These are phyloP conservation scores for Drosophila micromelanica DNA, from an alignment of 1,140 invertebrate genomes.

Conservation along the genomic window DNA sequence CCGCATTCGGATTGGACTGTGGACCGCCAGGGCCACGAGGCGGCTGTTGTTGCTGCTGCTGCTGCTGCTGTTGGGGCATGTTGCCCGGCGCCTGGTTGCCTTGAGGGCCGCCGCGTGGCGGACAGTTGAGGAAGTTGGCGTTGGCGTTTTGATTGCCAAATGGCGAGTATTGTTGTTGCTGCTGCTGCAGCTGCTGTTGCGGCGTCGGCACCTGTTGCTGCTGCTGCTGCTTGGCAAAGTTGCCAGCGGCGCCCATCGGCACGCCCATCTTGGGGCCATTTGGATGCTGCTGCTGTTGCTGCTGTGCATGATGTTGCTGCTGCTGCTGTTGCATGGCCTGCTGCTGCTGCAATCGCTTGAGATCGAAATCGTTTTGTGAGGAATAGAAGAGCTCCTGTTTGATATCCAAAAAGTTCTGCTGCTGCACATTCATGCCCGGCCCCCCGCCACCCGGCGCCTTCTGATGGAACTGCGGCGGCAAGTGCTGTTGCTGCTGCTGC, in stretches of 20 bases:
- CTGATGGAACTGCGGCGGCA: conserved; percentile 82
- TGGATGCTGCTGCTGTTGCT: conserved; percentile 63
- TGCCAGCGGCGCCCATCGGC: conserved; percentile 83
- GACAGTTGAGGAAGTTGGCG: conserved; percentile 79
- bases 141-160: conserved; percentile 85
- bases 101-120: conserved; percentile 85
- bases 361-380: conserved; percentile 83
- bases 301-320: conserved; percentile 64
- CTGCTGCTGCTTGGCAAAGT: conserved; percentile 80
- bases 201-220: conserved; percentile 86
- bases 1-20: conserved; percentile 71
- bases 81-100: conserved; percentile 85
- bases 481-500: conserved; percentile 73
- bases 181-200: conserved; percentile 85
- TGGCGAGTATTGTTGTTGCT: conserved; percentile 87
- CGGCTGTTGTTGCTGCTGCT: conserved; percentile 69
- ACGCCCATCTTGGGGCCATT: conserved; percentile 71
- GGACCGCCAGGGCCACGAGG: conserved; percentile 47
- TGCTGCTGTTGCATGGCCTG: conserved; percentile 79
- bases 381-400: conserved; percentile 84
- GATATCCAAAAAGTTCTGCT: conserved; percentile 79
- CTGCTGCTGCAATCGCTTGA: conserved; percentile 82
- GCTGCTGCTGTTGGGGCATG: conserved; percentile 80
- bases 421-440: conserved; percentile 69
- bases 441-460: conserved; percentile 65